Base-by-base conservation (phyloP, 2,113 vertebrate species). In the Leptodactylus fuscus region DNA sequence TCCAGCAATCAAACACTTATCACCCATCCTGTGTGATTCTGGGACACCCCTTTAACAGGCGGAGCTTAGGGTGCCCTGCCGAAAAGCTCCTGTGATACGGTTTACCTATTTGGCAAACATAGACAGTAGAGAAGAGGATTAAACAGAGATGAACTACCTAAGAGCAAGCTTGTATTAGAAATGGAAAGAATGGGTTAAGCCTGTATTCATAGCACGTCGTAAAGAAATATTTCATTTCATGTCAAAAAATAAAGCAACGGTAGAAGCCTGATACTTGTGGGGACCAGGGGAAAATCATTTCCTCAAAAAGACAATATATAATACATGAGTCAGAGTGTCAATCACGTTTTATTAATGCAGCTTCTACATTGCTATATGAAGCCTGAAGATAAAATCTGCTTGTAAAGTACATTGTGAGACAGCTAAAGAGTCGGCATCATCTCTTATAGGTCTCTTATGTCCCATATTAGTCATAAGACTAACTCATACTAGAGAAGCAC, bases 291-390 rank as follows among this genome's bases (percentile, higher is more conserved):
- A 8, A 75, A 48, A 20, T 32, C 11, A 75, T 41, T 44, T 73
- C 41, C 70, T 73, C 70, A n/a, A 10, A 71, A 36, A 13, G 2
- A 18, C 29, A 53, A 34, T 53, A 51, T 77, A 55, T 51, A 77
- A 32, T 12, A 36, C 75, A 34, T 34, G 29, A 53, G 0, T 53
- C 18, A 29, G 44, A 46, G 27, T 53, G 49, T 77, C 75, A 77
- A 53, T 77, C 29, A 53, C 48, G 53, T 77, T 75, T 48, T 27
- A 48, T 44, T 49, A 32, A 49, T 49, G 73, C 13, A 73, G 36
- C 44, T 6, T 75, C 41, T 15, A 48, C 41, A 46, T 48, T 24
- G 27, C 24, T 74, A 29, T 48, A 16, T 73, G 48, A 53, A 22
- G 27, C 49, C 48, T 53, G 46, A 34, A 76, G 74, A 51, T 76